These are phyloP conservation scores for Corythoichthys intestinalis DNA, from an alignment of 2,113 vertebrate genomes.

Conservation along the genomic window DNA sequence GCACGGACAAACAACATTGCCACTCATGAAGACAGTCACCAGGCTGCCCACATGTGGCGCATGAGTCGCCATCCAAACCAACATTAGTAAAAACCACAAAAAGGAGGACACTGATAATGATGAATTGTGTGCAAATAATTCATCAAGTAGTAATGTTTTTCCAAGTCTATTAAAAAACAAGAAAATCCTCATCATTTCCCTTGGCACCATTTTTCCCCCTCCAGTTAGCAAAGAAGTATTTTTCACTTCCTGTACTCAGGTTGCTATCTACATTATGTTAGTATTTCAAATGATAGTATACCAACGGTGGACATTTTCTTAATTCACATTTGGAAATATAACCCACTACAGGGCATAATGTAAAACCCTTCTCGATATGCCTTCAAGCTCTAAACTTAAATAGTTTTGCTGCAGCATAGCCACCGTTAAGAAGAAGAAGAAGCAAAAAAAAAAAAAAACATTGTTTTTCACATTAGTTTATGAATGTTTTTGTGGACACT, in stretches of 20 bases:
- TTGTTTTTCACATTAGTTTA: too few species aligned
- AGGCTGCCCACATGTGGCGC: constrained; percentile 22
- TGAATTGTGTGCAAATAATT: too few species aligned
- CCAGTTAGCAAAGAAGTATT: constrained; percentile 27
- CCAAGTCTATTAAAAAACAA: too few species aligned
- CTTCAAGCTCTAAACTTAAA: neutral
- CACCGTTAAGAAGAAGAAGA: too few species aligned
- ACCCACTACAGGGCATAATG: neutral
- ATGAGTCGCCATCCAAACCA: constrained; percentile 5
- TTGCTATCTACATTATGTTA: neutral
- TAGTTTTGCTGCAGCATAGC: too few species aligned
- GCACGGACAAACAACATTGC: constrained; percentile 12
- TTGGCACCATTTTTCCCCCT: constrained; percentile 41
- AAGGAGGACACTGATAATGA: neutral
- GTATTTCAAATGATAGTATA: neutral
- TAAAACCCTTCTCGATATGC: neutral
- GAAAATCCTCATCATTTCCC: neutral
- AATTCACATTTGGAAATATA: too few species aligned
- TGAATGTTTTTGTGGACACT: too few species aligned
- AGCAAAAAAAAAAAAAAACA: too few species aligned
- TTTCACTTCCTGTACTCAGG: neutral
- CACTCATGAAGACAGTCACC: constrained; percentile 19
- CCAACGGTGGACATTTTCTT: too few species aligned
- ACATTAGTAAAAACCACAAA: neutral
- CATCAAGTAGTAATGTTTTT: too few species aligned